Percentiles rank a stretch among this genome's conserved stretches.
These are phyloP conservation scores for Hylia prasina DNA, from an alignment of 2,113 vertebrate species.

Conservation along the genomic window DNA sequence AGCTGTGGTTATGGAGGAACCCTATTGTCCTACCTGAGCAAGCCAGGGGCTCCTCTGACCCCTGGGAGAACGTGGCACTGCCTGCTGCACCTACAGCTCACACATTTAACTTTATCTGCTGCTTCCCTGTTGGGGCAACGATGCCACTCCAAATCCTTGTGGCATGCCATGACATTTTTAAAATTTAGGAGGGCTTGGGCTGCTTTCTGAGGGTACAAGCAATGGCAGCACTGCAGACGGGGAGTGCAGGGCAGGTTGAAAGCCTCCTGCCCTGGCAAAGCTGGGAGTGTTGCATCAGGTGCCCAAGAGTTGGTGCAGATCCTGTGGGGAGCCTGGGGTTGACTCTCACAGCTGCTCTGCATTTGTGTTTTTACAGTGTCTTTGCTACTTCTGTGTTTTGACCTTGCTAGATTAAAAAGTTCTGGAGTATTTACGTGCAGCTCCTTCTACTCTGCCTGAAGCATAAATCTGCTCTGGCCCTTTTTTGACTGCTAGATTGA, in stretches of 20 bases:
- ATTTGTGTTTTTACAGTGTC: rapidly evolving
- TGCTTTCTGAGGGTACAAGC: not conserved
- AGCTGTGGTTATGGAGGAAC: not conserved
- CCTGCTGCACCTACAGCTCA: not conserved
- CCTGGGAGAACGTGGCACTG: rapidly evolving
- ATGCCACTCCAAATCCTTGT: not conserved
- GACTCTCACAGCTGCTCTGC: not conserved
- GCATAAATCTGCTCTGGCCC: not conserved
- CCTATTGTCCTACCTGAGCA: not conserved
- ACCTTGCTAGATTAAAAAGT: not conserved
- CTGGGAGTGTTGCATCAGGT: not conserved
- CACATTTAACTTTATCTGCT: rapidly evolving
- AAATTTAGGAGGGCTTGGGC: not conserved
- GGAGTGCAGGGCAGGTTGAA: not conserved
- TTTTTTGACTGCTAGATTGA: not conserved
- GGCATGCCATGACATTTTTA: rapidly evolving
- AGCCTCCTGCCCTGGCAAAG: not conserved
- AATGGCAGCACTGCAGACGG: rapidly evolving
- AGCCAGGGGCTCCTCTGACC: no score
- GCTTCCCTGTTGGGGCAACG: rapidly evolving
- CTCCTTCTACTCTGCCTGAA: not conserved
- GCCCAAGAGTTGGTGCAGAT: no score
- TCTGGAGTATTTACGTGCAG: not conserved
- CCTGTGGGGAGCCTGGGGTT: rapidly evolving
- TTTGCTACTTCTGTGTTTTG: not conserved